phyloP scores from a whole-genome alignment of 2,797 vertebrate genomes.

The Manis pentadactyla region DNA sequence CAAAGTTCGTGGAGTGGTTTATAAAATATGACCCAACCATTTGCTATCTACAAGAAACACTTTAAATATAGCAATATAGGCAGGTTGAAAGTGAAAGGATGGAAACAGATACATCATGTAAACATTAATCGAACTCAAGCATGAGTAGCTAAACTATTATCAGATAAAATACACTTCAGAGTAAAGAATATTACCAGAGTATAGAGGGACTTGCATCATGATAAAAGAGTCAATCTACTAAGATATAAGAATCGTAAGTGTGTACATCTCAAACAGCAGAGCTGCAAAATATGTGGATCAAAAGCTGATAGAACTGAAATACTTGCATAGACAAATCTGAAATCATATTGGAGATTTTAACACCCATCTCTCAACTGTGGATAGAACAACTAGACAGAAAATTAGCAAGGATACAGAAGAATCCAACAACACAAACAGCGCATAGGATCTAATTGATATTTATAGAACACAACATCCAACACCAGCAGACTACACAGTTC shows the following conservation, averaged over 20 bases:
- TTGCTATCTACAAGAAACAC: background rate
- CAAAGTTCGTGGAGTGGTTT: background rate
- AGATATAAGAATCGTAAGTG: background rate
- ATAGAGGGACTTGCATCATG: background rate
- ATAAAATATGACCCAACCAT: background rate
- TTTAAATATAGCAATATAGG: background rate
- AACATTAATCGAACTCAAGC: background rate
- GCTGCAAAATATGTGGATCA: background rate
- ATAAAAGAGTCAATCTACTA: background rate
- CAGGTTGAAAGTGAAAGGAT: background rate
- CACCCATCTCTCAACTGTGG: background rate
- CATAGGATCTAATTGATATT: background rate
- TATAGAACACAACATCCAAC: background rate
- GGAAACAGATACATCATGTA: background rate
- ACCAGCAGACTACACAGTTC: background rate
- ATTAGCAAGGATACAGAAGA: background rate
- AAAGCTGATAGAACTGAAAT: background rate
- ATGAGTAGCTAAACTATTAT: background rate
- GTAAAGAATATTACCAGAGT: background rate
- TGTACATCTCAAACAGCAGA: background rate
- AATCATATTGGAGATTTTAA: background rate
- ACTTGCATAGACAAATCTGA: background rate
- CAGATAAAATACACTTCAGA: background rate
- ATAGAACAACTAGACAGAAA: background rate
- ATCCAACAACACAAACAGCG: background rate